These are phyloP conservation scores for Anisognathus igniventris DNA, from an alignment of 2,797 vertebrate genomes.

Conservation along the genomic window DNA sequence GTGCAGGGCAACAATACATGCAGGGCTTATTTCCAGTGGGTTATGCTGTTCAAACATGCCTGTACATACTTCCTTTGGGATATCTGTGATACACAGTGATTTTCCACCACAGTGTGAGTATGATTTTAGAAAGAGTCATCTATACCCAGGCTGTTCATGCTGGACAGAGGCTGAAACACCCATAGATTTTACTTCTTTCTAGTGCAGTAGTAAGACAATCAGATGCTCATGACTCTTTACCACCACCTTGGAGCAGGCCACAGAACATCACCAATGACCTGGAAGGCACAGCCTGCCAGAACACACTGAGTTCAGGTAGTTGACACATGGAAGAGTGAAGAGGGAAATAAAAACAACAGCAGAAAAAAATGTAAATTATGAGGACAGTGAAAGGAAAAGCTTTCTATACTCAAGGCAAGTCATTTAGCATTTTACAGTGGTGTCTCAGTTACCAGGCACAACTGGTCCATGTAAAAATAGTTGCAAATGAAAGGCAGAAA, in stretches of 20 bases:
- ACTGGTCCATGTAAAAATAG: neutral
- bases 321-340: neutral
- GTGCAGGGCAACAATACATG: neutral
- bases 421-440: neutral
- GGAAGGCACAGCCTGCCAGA: neutral
- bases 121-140: neutral
- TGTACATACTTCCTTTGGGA: neutral
- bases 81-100: neutral
- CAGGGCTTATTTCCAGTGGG: neutral
- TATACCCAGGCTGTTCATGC: neutral
- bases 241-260: neutral
- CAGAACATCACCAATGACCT: neutral
- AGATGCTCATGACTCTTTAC: neutral
- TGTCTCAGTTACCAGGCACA: neutral
- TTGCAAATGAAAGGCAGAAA: neutral
- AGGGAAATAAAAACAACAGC: neutral
- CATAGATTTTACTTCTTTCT: neutral
- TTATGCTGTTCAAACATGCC: neutral
- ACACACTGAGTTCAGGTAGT: neutral
- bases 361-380: neutral
- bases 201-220: neutral
- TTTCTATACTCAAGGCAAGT: neutral
- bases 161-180: neutral
- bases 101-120: neutral
- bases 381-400: neutral